Evolutionary conservation across 2,113 vertebrate species (phyloP).

Genomic region (Neotragus pygmaeus): DNA sequence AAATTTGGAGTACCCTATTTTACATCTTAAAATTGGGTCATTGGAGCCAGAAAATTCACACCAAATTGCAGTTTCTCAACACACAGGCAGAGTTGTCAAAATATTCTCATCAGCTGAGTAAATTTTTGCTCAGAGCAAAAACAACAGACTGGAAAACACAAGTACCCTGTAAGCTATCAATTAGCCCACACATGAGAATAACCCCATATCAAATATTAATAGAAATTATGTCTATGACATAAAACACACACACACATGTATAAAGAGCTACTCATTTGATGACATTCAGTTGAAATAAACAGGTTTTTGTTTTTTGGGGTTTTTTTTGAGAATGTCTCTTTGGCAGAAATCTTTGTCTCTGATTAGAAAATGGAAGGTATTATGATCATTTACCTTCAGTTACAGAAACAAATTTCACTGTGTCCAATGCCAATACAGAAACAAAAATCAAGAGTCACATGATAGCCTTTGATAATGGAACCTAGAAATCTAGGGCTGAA

Average conservation of each 20-base stretch:
- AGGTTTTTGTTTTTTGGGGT: not conserved
- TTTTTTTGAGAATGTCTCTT: not conserved
- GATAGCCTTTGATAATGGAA: constrained; percentile 1
- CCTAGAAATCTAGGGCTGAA: not conserved
- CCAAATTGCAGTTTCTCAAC: constrained; percentile 66
- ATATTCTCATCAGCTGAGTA: constrained; percentile 77
- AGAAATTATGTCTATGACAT: constrained; percentile 53
- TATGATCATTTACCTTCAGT: constrained; percentile 1
- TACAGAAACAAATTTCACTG: not conserved
- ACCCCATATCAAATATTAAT: constrained; percentile 57
- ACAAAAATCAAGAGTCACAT: not conserved
- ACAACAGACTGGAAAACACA: constrained; percentile 75
- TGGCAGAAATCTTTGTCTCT: not conserved
- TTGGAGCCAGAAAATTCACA: constrained; percentile 75
- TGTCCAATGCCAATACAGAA: not conserved
- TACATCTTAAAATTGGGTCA: constrained; percentile 75
- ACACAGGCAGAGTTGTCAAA: constrained; percentile 76
- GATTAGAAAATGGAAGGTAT: constrained; percentile 28
- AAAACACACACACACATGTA: not conserved
- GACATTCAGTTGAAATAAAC: not conserved
- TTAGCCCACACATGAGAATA: constrained; percentile 61
- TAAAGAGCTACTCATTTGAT: constrained; percentile 31
- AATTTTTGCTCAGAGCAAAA: constrained; percentile 76
- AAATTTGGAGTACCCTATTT: constrained; percentile 69
- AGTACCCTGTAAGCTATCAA: constrained; percentile 71